Evolutionary conservation across 2,888 invertebrate genomes (phyloP).

Genomic region (Heliconius ethilla): DNA sequence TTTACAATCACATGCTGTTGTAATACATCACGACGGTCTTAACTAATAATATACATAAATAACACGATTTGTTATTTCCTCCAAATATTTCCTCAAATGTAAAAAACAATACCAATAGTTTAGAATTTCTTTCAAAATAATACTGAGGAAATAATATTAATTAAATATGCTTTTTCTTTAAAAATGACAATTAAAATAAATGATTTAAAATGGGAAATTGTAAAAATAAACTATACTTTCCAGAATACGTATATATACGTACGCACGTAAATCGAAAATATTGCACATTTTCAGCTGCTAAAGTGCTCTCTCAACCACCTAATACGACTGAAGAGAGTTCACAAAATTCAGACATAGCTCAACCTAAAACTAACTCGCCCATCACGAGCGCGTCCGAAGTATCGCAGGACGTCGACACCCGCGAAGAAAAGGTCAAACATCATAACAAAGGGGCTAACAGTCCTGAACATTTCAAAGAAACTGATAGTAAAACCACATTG

Average conservation of each 20-base stretch:
- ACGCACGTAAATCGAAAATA: not conserved
- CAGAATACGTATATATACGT: not conserved
- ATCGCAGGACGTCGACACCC: constrained; percentile 58
- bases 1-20: too few relatives aligned
- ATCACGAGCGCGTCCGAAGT: constrained; percentile 67
- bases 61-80: too few relatives aligned
- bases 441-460: constrained; percentile 31
- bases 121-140: too few relatives aligned
- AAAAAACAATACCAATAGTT: too few relatives aligned
- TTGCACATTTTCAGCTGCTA: constrained; percentile 53
- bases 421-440: constrained; percentile 42
- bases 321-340: constrained; percentile 69
- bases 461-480: constrained; percentile 24
- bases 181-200: too few relatives aligned
- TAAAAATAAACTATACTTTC: not conserved
- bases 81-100: too few relatives aligned
- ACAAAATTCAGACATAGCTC: constrained; percentile 69
- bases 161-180: too few relatives aligned
- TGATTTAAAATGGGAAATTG: too few relatives aligned
- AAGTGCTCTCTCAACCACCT: constrained; percentile 58
- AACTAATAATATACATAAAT: too few relatives aligned
- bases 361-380: constrained; percentile 68
- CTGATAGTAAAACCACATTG: not conserved
- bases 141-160: too few relatives aligned
- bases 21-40: too few relatives aligned